Evolutionary conservation across 92 coral and sea anemone species (phyloP).

Genomic region (Paramuricea clavata): DNA sequence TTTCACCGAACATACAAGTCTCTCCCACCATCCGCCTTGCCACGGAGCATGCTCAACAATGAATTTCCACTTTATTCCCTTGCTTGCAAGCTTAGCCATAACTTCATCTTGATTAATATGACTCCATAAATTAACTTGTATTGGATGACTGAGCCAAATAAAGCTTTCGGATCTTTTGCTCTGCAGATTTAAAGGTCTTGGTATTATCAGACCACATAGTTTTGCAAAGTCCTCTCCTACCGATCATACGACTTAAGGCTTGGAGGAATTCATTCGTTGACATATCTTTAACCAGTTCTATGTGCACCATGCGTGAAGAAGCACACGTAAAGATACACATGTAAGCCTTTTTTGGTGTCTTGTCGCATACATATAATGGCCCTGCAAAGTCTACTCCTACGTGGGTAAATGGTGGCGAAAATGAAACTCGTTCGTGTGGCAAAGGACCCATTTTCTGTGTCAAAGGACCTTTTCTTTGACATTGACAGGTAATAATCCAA

Average conservation of each 20-base stretch:
- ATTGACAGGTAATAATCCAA: constrained; percentile 38
- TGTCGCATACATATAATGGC: constrained; percentile 21
- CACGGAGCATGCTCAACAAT: too few relatives aligned
- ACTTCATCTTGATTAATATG: constrained; percentile 40
- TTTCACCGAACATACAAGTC: neutral
- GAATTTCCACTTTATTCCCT: too few relatives aligned
- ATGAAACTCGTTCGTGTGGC: constrained; percentile 59
- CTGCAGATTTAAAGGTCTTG: constrained; percentile 47
- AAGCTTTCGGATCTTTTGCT: neutral
- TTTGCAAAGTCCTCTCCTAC: constrained; percentile 52
- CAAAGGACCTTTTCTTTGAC: constrained; percentile 18
- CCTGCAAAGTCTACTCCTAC: constrained; percentile 54
- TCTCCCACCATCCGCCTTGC: neutral
- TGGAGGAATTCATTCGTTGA: constrained; percentile 61
- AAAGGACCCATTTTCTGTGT: constrained; percentile 57
- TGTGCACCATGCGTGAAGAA: constrained; percentile 47
- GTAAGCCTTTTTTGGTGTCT: neutral
- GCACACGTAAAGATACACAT: constrained; percentile 56
- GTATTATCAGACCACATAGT: too few relatives aligned
- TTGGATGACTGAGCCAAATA: neutral
- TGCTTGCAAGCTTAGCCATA: constrained; percentile 18
- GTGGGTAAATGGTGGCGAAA: constrained; percentile 45
- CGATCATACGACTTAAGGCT: constrained; percentile 61
- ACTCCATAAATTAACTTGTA: neutral
- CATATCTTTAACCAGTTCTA: constrained; percentile 45